These are phyloP conservation scores for Solenodon paradoxus DNA, from an alignment of 2,113 vertebrate species.

Conservation along the genomic window DNA sequence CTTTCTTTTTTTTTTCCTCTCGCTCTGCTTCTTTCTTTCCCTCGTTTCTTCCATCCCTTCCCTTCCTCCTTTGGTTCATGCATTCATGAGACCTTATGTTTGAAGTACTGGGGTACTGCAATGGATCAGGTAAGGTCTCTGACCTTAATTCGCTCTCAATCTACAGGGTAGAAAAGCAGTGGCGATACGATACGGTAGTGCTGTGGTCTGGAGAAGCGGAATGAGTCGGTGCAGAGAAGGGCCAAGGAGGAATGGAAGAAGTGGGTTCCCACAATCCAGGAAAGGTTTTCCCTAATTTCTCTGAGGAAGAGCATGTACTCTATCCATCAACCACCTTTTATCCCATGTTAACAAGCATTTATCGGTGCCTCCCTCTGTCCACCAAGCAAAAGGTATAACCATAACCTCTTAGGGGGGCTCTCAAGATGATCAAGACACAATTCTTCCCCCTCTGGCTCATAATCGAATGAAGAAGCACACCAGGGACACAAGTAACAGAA, in stretches of 20 bases:
- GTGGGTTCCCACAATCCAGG: no score
- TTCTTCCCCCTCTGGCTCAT: neutral
- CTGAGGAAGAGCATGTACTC: neutral
- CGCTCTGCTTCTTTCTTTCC: neutral
- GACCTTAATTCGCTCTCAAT: neutral
- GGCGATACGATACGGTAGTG: neutral
- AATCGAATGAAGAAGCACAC: neutral
- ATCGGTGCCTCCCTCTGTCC: neutral
- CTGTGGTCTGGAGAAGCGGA: neutral
- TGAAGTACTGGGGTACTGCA: neutral
- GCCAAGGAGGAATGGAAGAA: neutral
- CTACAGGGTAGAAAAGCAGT: neutral
- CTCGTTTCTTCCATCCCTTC: neutral
- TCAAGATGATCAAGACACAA: neutral
- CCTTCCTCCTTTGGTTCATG: neutral
- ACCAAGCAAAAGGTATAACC: neutral
- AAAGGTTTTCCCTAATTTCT: neutral
- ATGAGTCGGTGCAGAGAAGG: neutral
- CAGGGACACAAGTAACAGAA: neutral
- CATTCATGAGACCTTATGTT: neutral
- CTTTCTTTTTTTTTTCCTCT: neutral
- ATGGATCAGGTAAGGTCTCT: neutral
- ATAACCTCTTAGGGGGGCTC: neutral
- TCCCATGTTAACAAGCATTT: neutral
- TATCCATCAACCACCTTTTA: neutral